A percentile compares a stretch with the other conserved stretches of the same genome.
Evolutionary conservation across 2,888 invertebrate genomes (phyloP).

Genomic region (Torymus texanus): DNA sequence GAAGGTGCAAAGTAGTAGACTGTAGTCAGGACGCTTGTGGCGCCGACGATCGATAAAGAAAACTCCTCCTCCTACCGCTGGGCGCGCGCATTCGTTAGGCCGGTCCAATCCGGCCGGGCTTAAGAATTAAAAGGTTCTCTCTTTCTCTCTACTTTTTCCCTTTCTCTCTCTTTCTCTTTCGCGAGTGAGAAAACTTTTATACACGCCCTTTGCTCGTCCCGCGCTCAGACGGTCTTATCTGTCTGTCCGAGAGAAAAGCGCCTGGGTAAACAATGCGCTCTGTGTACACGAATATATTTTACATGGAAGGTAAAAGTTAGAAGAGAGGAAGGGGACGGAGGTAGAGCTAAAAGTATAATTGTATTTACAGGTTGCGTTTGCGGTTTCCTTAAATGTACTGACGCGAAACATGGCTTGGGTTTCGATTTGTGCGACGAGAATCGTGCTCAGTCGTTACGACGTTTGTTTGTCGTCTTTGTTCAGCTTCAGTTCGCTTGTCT

Average conservation of each 20-base stretch:
- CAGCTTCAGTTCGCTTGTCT: slow-evolving; percentile 12
- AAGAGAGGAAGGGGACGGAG: background rate
- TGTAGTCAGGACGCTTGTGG: background rate
- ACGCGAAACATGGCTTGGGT: too few relatives aligned
- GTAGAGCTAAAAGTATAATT: slow-evolving; percentile 18
- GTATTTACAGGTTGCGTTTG: slow-evolving; percentile 42
- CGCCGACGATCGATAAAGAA: slow-evolving; percentile 39
- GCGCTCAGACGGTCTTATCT: background rate
- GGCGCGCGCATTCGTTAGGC: slow-evolving; percentile 24
- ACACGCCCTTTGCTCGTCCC: background rate
- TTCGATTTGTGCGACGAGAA: too few relatives aligned
- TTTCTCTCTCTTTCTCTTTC: too few relatives aligned
- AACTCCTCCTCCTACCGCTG: slow-evolving; percentile 26
- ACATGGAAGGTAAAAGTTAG: background rate
- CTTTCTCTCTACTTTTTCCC: slow-evolving; percentile 55
- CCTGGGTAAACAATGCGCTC: background rate
- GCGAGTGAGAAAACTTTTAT: slow-evolving; percentile 64
- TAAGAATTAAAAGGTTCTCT: slow-evolving; percentile 72
- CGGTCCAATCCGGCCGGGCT: slow-evolving; percentile 60
- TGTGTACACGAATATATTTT: too few relatives aligned
- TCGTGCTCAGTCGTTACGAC: background rate
- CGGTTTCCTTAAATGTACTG: background rate
- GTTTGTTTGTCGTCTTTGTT: slow-evolving; percentile 10
- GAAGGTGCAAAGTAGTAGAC: too few relatives aligned
- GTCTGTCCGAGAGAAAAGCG: background rate